Percentiles rank a stretch among this genome's conserved stretches.
These are phyloP conservation scores for Drosophila hydei DNA, from an alignment of 1,140 invertebrate genomes.

Conservation along the genomic window DNA sequence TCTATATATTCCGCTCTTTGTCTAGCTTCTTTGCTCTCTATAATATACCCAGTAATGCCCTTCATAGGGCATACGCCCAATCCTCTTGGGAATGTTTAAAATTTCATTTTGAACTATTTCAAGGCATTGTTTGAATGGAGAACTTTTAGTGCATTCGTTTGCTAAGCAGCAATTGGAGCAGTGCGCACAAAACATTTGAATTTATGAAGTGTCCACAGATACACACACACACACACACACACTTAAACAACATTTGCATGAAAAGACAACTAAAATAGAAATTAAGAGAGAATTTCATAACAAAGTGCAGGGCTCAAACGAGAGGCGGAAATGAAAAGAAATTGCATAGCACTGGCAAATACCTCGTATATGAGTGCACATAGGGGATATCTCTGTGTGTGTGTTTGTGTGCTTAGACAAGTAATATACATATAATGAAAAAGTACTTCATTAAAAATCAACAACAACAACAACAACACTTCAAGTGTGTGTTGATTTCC, in stretches of 20 bases:
- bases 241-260: constrained; percentile 57
- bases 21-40: neutral
- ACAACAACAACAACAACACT: constrained; percentile 53
- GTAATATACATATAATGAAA: constrained; percentile 69
- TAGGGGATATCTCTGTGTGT: constrained; percentile 18
- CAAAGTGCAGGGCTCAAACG: constrained; percentile 42
- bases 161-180: constrained; percentile 71
- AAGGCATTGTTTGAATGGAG: neutral
- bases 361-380: constrained; percentile 15
- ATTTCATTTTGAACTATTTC: neutral
- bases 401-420: constrained; percentile 35
- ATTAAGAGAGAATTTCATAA: constrained; percentile 58
- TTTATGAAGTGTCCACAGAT: constrained; percentile 54
- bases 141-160: constrained; percentile 37
- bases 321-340: constrained; percentile 75
- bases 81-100: too few species aligned
- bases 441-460: constrained; percentile 81
- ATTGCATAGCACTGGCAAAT: constrained; percentile 63
- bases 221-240: constrained; percentile 27
- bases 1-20: neutral
- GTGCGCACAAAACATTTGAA: constrained; percentile 45
- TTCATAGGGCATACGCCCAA: neutral
- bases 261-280: constrained; percentile 80
- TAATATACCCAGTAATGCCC: neutral
- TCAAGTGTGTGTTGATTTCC: constrained; percentile 76